Evolutionary conservation across 1,140 invertebrate genomes (phyloP).

Genomic region (Idris sp.): DNA sequence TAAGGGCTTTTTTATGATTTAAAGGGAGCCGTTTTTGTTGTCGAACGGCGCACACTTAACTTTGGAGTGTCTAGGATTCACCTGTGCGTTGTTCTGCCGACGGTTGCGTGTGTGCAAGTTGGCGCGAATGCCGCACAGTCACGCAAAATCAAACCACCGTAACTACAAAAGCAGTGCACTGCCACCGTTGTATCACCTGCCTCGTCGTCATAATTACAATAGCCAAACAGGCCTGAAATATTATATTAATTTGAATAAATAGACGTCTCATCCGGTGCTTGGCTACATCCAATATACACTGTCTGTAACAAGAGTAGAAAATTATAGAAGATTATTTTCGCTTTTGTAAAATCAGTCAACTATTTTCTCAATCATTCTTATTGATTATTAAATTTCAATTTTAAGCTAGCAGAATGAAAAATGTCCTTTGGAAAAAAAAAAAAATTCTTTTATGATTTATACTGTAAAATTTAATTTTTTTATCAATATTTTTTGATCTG

Average conservation of each 20-base stretch:
- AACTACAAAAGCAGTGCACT: slow-evolving; percentile 67
- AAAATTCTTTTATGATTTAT: too few species aligned
- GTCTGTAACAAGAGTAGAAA: slow-evolving; percentile 45
- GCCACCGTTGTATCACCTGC: slow-evolving; percentile 66
- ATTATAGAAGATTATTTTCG: slow-evolving; percentile 48
- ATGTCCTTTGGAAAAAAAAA: too few species aligned
- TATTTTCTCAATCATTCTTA: too few species aligned
- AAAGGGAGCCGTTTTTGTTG: slow-evolving; percentile 38
- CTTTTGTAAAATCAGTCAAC: too few species aligned
- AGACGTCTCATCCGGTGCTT: slow-evolving; percentile 54
- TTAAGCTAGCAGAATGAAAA: too few species aligned
- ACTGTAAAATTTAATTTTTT: too few species aligned
- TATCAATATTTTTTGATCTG: too few species aligned
- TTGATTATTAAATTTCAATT: too few species aligned
- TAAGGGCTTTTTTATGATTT: slow-evolving; percentile 22
- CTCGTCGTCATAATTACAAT: slow-evolving; percentile 59
- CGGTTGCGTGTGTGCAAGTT: slow-evolving; percentile 56
- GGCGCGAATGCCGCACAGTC: slow-evolving; percentile 65
- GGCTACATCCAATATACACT: slow-evolving; percentile 54
- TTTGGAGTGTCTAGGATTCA: slow-evolving; percentile 54
- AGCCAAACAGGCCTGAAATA: slow-evolving; percentile 59
- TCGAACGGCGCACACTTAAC: slow-evolving; percentile 42
- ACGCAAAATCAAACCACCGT: slow-evolving; percentile 73
- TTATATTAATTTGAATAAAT: slow-evolving; percentile 64
- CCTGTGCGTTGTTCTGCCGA: slow-evolving; percentile 35